Evolutionary conservation across 2,113 vertebrate genomes (phyloP).

Genomic region (Opisthocomus hoazin): DNA sequence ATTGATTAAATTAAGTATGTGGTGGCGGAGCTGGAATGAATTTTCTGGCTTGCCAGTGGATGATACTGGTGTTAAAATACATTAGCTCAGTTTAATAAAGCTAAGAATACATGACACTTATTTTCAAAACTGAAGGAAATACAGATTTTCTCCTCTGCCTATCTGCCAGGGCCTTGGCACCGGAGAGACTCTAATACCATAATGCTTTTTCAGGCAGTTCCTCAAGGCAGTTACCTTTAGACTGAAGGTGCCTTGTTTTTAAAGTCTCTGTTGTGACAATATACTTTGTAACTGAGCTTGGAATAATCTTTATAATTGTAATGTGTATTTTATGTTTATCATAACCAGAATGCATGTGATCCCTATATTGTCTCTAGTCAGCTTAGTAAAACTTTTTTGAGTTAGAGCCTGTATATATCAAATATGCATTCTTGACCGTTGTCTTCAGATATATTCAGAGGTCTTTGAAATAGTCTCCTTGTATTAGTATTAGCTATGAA

Average conservation of each 20-base stretch:
- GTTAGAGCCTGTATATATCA: neutral
- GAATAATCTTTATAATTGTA: neutral
- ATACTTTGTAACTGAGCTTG: neutral
- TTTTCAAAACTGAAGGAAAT: neutral
- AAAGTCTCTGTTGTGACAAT: neutral
- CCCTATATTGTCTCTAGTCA: neutral
- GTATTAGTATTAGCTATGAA: neutral
- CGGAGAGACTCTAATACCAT: neutral
- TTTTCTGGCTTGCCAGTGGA: neutral
- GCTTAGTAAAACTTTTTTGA: neutral
- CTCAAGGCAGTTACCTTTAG: neutral
- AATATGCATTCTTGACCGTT: neutral
- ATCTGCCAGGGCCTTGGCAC: neutral
- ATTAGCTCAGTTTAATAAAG: neutral
- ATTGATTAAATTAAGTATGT: conserved; percentile 15
- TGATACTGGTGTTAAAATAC: neutral
- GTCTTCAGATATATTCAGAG: neutral
- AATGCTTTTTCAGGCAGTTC: neutral
- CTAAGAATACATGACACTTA: neutral
- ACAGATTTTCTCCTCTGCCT: neutral
- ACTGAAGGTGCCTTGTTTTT: neutral
- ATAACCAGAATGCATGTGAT: neutral
- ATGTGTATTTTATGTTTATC: neutral
- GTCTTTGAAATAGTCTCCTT: neutral
- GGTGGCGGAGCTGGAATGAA: neutral